These are phyloP conservation scores for Lasioglossum malachurum DNA, from an alignment of 2,888 invertebrate species.

Conservation along the genomic window DNA sequence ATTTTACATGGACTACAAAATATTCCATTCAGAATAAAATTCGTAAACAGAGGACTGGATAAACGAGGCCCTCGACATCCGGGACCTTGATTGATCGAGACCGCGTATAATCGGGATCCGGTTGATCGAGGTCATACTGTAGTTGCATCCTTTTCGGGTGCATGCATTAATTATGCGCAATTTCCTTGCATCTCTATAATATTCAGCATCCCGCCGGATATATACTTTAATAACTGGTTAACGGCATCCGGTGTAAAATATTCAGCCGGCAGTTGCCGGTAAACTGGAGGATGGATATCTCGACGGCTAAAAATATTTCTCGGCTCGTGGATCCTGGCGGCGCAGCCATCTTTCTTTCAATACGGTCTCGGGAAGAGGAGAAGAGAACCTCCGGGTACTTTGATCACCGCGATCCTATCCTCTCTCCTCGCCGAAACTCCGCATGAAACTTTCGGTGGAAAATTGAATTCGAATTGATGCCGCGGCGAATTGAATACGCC, in stretches of 20 bases:
- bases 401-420: conserved; percentile 41
- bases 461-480: conserved; percentile 69
- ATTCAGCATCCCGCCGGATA: not conserved
- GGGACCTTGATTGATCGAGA: no score
- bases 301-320: conserved; percentile 28
- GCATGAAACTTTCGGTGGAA: conserved; percentile 59
- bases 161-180: not conserved
- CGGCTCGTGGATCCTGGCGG: not conserved
- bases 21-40: no score
- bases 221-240: conserved; percentile 1
- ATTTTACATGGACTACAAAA: no score
- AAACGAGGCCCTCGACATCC: no score
- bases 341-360: conserved; percentile 21
- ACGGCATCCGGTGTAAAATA: conserved; percentile 7
- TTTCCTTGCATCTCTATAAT: not conserved
- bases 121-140: no score
- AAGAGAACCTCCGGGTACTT: conserved; percentile 48
- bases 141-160: conserved; percentile 47
- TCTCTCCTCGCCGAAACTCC: conserved; percentile 28
- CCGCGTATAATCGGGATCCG: no score
- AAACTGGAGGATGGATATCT: conserved; percentile 1
- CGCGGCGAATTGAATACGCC: conserved; percentile 58
- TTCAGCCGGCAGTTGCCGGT: not conserved
- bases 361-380: not conserved
- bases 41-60: no score